Conservation (phyloP, 2,888 invertebrate species). For the Aphrophora alni region DNA sequence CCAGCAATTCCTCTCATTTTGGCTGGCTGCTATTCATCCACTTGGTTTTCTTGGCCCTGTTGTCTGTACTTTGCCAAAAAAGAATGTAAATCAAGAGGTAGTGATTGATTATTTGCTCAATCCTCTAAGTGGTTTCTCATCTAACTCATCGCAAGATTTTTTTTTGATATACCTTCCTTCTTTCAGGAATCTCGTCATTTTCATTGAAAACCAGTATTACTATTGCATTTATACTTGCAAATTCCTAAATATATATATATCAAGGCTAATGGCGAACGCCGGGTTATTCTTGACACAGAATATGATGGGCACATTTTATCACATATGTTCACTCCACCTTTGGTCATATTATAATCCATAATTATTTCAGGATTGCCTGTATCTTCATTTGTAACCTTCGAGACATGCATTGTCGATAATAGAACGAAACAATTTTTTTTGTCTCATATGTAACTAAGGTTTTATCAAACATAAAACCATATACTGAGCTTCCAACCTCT, state of each 20-base stretch:
- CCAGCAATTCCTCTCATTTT: no score
- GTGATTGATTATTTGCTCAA: background rate
- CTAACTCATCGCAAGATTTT: background rate
- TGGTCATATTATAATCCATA: background rate
- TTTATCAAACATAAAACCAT: background rate
- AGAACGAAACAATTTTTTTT: background rate
- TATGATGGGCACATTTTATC: background rate
- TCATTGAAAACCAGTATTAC: background rate
- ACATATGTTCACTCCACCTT: background rate
- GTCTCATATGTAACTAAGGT: background rate
- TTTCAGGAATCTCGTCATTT: background rate
- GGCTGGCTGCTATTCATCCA: no score
- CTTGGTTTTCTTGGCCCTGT: no score
- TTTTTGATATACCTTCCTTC: background rate
- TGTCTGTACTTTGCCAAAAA: background rate
- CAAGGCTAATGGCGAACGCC: background rate
- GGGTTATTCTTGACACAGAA: background rate
- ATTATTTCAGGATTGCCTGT: background rate
- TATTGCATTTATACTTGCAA: background rate
- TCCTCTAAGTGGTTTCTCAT: background rate
- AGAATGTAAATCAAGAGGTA: background rate
- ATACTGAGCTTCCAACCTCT: background rate
- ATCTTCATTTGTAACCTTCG: background rate
- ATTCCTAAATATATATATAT: background rate
- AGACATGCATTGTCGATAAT: background rate